Evolutionary conservation across 2,888 invertebrate genomes (phyloP), one percentile per base, ranked within the genome.

Genomic region (Micoletzkya japonica): DNA sequence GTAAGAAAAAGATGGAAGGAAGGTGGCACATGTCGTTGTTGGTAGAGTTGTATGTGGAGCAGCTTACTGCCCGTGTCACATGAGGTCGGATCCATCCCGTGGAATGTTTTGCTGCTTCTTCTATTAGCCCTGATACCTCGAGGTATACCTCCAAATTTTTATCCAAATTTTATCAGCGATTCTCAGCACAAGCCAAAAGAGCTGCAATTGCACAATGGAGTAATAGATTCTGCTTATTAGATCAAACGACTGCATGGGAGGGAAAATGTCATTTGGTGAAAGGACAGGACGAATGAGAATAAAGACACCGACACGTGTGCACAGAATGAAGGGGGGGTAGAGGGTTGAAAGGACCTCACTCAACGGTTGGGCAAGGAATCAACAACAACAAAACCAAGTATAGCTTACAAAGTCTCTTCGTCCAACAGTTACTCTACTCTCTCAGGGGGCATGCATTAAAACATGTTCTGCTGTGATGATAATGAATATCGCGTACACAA

Each of bases 221-320:
- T 63, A 63, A 63, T 50, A 63, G 63, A 63, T 63, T 63, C 63
- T 63, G 63, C 63, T 63, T 63, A 63, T 63, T 63, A 63, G 63
- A 63, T 63, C 63, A 63, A 63, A 63, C 63, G 63, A 34, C 50
- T 34, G 63, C 50, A 37, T n/a, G n/a, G n/a, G 37, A 49, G 34
- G 28, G 28, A 63, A 49, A 37, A 63, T 50, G 63, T 63, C 63
- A 63, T 63, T 50, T 24, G 49, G 49, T 44, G 50, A 50, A 63
- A 32, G 28, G 50, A 63, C 49, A 49, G 32, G 50, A 50, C 61
- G 34, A 39, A 50, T 63, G 63, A 50, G n/a, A 63, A 50, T 26
- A 34, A 50, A 63, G 28, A 63, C 63, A 50, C 63, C 20, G 37
- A 63, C 63, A 63, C 63, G 63, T 63, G 50, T 50, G n/a, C n/a